phyloP scores from a whole-genome alignment of 2,797 vertebrate species.

The Tauraco hartlaubi region DNA sequence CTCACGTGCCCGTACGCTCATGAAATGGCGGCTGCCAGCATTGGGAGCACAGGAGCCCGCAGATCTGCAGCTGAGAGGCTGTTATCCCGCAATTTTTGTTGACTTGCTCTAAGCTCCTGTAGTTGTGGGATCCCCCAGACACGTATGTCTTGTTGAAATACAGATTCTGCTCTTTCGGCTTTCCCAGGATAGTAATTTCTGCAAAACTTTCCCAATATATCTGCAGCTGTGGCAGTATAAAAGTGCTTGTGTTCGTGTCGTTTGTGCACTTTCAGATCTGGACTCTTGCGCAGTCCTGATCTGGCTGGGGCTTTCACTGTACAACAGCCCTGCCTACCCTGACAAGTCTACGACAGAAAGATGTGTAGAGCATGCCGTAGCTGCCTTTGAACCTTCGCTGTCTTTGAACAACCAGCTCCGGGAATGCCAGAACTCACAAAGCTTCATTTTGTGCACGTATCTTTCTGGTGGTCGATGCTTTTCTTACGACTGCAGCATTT shows the following conservation, averaged over 20 bases:
- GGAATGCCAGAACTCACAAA: neutral
- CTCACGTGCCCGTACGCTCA: rapidly evolving
- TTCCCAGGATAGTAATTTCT: neutral
- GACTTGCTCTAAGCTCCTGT: neutral
- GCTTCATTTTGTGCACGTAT: neutral
- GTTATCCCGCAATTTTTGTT: neutral
- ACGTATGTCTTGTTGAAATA: neutral
- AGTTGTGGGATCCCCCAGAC: neutral
- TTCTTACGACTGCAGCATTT: neutral
- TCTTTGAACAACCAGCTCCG: neutral
- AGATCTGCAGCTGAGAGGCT: neutral
- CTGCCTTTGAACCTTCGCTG: neutral
- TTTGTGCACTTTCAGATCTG: neutral
- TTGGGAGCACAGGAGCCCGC: neutral
- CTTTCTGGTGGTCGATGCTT: neutral
- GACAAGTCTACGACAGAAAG: rapidly evolving
- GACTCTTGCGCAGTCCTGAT: neutral
- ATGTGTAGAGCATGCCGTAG: neutral
- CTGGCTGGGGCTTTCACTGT: neutral
- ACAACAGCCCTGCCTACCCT: neutral
- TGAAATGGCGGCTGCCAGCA: neutral
- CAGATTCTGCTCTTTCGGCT: neutral
- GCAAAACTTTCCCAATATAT: neutral
- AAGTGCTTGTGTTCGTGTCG: neutral
- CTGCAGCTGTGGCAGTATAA: neutral